phyloP scores from a whole-genome alignment of 1,140 invertebrate species.

The Lutraria rhynchaena region DNA sequence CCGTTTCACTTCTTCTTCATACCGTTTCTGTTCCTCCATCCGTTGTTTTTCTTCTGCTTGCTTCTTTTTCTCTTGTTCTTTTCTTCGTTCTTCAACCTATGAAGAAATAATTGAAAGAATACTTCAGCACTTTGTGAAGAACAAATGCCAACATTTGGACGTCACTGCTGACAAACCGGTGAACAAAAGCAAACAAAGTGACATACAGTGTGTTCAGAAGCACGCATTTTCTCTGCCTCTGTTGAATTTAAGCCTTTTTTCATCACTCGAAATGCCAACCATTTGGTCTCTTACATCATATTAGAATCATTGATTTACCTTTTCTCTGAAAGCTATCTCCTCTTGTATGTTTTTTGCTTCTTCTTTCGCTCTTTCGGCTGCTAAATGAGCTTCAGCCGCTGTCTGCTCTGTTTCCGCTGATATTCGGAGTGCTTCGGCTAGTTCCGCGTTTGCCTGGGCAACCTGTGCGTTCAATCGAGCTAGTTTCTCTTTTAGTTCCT shows the following conservation, averaged over 20 bases:
- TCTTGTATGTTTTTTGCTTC: slow-evolving; percentile 72
- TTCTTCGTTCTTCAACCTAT: slow-evolving; percentile 64
- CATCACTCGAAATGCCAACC: no score
- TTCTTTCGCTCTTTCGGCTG: slow-evolving; percentile 70
- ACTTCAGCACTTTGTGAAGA: no score
- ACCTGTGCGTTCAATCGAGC: slow-evolving; percentile 72
- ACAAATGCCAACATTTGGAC: no score
- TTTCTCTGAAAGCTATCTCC: slow-evolving; percentile 64
- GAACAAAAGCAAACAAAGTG: no score
- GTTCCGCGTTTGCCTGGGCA: slow-evolving; percentile 72
- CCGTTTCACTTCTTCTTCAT: slow-evolving; percentile 60
- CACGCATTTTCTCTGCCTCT: no score
- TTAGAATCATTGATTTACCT: slow-evolving; percentile 34
- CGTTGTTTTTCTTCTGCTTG: slow-evolving; percentile 62
- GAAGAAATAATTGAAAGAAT: neutral
- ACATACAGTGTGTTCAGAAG: no score
- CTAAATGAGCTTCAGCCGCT: slow-evolving; percentile 69
- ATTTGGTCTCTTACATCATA: no score
- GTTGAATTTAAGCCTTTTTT: no score
- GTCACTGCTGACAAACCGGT: no score
- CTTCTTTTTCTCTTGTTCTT: slow-evolving; percentile 64
- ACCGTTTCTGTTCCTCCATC: slow-evolving; percentile 62
- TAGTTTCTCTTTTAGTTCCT: slow-evolving; percentile 70
- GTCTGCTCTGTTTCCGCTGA: slow-evolving; percentile 73
- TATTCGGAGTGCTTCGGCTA: slow-evolving; percentile 71